A percentile compares a stretch with the other conserved stretches of the same genome.
Evolutionary conservation across 2,888 invertebrate genomes (phyloP).

Genomic region (Drosophila paramelanica): DNA sequence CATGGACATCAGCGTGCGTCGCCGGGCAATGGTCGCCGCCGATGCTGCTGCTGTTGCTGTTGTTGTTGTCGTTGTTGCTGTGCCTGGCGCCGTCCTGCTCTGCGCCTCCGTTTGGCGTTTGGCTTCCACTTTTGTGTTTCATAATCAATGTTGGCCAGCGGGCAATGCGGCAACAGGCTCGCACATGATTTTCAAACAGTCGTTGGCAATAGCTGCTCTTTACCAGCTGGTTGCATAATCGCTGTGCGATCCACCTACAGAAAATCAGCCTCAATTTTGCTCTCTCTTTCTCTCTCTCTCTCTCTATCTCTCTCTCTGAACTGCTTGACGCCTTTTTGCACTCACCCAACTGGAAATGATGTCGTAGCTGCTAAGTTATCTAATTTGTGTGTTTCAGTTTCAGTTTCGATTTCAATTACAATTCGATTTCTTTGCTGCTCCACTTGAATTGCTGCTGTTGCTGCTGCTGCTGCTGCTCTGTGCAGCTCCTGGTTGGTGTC

Average conservation of each 20-base stretch:
- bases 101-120: conserved; percentile 51
- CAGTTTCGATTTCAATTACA: conserved; percentile 30
- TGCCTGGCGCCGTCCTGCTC: conserved; percentile 38
- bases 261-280: not conserved
- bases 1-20: conserved; percentile 81
- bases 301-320: no score
- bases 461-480: conserved; percentile 25
- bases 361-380: conserved; percentile 26
- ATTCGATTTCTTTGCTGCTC: conserved; percentile 33
- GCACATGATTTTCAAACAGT: conserved; percentile 48
- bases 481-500: conserved; percentile 49
- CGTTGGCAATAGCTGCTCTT: not conserved
- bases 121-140: conserved; percentile 73
- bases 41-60: conserved; percentile 26
- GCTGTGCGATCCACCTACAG: not conserved
- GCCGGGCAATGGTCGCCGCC: conserved; percentile 57
- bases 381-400: conserved; percentile 38
- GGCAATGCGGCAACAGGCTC: conserved; percentile 39
- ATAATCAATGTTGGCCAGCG: conserved; percentile 64
- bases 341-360: conserved; percentile 13
- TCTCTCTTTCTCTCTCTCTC: no score
- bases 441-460: conserved; percentile 31
- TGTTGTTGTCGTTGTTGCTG: not conserved
- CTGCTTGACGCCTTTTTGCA: no score
- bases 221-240: conserved; percentile 64